Evolutionary conservation across 1,140 invertebrate genomes (phyloP).

Genomic region (Papilio polyxenes): DNA sequence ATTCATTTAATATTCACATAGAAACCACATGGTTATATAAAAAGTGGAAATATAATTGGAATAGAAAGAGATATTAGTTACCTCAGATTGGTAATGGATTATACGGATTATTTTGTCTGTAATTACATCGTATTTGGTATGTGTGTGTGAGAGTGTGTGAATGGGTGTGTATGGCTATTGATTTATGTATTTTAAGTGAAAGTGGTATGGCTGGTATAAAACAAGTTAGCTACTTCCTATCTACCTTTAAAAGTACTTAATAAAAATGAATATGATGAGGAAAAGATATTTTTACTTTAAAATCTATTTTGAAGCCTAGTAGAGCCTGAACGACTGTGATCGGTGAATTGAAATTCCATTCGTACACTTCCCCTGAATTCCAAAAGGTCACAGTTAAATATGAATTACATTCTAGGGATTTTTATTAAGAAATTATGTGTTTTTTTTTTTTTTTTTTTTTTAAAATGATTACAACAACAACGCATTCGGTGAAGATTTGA

Average conservation of each 20-base stretch:
- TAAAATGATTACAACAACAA: not conserved
- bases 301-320: too few relatives aligned
- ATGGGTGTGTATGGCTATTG: constrained; percentile 30
- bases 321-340: too few relatives aligned
- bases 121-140: constrained; percentile 21
- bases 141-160: constrained; percentile 6
- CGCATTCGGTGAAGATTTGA: not conserved
- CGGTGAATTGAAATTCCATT: too few relatives aligned
- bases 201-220: constrained; percentile 34
- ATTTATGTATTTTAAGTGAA: constrained; percentile 40
- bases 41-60: constrained; percentile 25
- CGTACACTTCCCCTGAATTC: too few relatives aligned
- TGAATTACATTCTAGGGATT: too few relatives aligned
- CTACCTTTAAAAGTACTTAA: constrained; percentile 25
- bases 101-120: constrained; percentile 36
- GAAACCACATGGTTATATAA: constrained; percentile 35
- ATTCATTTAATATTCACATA: constrained; percentile 35
- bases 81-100: constrained; percentile 37
- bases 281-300: not conserved
- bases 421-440: too few relatives aligned
- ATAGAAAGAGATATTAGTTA: constrained; percentile 38
- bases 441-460: too few relatives aligned
- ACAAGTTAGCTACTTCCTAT: constrained; percentile 27
- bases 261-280: not conserved
- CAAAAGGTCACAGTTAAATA: too few relatives aligned